These are phyloP conservation scores for Poecilia picta DNA, from an alignment of 2,797 vertebrate genomes.

Conservation along the genomic window DNA sequence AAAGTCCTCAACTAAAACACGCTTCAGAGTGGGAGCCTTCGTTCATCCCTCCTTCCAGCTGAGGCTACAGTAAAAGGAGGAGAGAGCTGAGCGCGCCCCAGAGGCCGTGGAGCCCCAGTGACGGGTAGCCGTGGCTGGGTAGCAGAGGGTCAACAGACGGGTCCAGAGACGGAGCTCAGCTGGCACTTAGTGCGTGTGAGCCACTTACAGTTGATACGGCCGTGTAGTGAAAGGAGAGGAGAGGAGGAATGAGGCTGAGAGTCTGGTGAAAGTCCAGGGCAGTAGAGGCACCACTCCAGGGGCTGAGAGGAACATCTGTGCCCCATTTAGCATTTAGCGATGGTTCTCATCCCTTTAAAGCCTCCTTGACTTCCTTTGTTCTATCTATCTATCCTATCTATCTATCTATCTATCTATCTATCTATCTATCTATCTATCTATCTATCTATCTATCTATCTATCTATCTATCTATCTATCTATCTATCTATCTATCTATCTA, in stretches of 20 bases:
- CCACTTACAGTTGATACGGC: constrained; percentile 59
- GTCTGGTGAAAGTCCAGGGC: constrained; percentile 71
- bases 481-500: neutral
- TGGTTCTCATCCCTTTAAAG: constrained; percentile 77
- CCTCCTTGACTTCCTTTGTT: constrained; percentile 67
- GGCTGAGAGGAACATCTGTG: constrained; percentile 76
- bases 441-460: neutral
- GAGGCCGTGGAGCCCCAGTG: constrained; percentile 42
- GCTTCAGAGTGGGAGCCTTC: constrained; percentile 1
- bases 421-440: too few species aligned
- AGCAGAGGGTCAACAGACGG: constrained; percentile 68
- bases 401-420: neutral
- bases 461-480: neutral
- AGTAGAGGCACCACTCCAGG: constrained; percentile 69
- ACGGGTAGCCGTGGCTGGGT: constrained; percentile 51
- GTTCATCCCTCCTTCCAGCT: constrained; percentile 24
- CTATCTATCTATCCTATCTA: constrained; percentile 2
- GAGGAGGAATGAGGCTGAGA: constrained; percentile 61
- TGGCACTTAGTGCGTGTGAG: constrained; percentile 58
- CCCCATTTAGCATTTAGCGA: constrained; percentile 83
- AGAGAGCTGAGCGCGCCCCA: constrained; percentile 25
- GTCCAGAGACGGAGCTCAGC: constrained; percentile 65
- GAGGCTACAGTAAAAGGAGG: constrained; percentile 8
- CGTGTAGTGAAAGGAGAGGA: constrained; percentile 21
- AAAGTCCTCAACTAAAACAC: neutral